Evolutionary conservation across 2,888 invertebrate species (phyloP).

Genomic region (Ormyrus thymus): DNA sequence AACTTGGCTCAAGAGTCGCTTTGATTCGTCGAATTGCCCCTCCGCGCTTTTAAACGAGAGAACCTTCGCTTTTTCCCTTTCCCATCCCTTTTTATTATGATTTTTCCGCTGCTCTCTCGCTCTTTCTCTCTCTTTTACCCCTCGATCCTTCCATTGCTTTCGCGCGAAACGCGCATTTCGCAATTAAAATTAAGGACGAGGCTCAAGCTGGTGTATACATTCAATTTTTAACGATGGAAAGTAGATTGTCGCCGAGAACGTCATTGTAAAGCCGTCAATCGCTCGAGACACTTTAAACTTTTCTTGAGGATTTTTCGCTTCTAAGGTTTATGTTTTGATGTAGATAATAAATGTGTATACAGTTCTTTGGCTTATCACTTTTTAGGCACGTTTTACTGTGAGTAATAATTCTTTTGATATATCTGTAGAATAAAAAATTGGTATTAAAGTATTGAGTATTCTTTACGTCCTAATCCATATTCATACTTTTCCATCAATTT

Average conservation of each 20-base stretch:
- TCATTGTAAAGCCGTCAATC: neutral
- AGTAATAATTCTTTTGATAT: too few relatives aligned
- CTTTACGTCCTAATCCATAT: neutral
- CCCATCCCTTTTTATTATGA: slow-evolving; percentile 53
- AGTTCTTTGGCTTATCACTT: too few relatives aligned
- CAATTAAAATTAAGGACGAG: slow-evolving; percentile 33
- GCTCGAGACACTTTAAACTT: neutral
- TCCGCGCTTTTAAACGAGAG: slow-evolving; percentile 13
- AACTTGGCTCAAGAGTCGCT: slow-evolving; percentile 54
- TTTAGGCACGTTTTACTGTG: too few relatives aligned
- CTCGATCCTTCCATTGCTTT: neutral
- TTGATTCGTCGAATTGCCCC: slow-evolving; percentile 56
- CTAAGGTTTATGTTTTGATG: too few relatives aligned
- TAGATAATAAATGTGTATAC: too few relatives aligned
- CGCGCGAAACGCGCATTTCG: slow-evolving; percentile 1
- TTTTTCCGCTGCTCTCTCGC: slow-evolving; percentile 34
- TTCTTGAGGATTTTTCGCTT: neutral
- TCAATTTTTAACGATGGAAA: slow-evolving; percentile 3
- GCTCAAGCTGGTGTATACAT: neutral
- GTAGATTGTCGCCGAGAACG: neutral
- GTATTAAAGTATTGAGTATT: neutral
- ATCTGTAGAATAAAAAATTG: too few relatives aligned
- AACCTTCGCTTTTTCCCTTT: slow-evolving; percentile 48
- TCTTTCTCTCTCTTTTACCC: neutral
- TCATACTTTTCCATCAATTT: neutral